Evolutionary conservation across 2,888 invertebrate species (phyloP), one percentile per base, ranked within the genome.

Genomic region (Orthosia cruda): DNA sequence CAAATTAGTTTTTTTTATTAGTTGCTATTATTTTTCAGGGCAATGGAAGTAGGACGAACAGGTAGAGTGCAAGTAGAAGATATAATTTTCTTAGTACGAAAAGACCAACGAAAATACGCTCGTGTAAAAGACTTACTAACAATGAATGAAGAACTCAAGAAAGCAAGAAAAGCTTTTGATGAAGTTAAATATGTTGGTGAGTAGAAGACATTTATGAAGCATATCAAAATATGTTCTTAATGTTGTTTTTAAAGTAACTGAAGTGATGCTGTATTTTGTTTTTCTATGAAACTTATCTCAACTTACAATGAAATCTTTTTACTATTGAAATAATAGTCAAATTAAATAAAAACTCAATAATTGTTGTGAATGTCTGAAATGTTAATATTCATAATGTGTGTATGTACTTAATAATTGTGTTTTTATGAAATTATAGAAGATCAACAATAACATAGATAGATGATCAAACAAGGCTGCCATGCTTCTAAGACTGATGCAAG

Each of bases 101-200:
- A 99, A 96, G 99, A 99, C 96, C 97, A 98, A 52, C 97, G 99
- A 84, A 99, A 99, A 94, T 99, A 99, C 97, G 99, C 99, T 3
- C 97, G 99, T 89, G 99, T 99, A 0, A 99, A 99, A 97, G 99
- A 99, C 95, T 97, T 99, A 52, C 96, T 99, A 0, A 99, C 99
- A 59, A 99, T 99, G 99, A 99, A 99, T 95, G 99, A 99, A 95
- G 99, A 99, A 95, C 96, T 99, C 65, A 99, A 99, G 96, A 99
- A 99, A 95, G 99, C 99, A 18, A 97, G 99, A 88, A 99, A 99
- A 97, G 99, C 99, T 80, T 99, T 99, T 96, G 99, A 99, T 97
- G 99, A 99, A 97, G 99, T 99, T 83, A 99, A 99, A 98, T 99
- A 99, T 97, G 99, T 98, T 97, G 98, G 98, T 98, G 97, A 97